Conservation (phyloP, 1,140 invertebrate species). For the Brachionus sp. region DNA sequence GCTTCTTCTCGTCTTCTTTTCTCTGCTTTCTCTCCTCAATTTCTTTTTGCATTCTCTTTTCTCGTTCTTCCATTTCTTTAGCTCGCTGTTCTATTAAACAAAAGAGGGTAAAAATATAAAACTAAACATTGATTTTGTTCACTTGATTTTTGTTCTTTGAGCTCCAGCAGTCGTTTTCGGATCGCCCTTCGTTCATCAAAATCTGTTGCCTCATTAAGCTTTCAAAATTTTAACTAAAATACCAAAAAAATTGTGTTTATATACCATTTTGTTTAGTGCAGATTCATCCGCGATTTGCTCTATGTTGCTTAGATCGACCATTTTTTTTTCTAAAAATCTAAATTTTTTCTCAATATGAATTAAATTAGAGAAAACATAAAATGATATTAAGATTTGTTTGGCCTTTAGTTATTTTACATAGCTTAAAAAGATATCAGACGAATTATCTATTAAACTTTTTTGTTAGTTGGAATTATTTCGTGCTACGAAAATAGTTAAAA, state of each 20-base stretch:
- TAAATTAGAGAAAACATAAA: background rate
- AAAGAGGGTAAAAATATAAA: background rate
- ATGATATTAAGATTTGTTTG: background rate
- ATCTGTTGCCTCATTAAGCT: background rate
- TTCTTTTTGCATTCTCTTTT: constrained; percentile 35
- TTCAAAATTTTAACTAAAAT: background rate
- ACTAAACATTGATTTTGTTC: background rate
- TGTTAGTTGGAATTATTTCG: background rate
- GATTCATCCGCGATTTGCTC: constrained; percentile 20
- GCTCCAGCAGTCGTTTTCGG: constrained; percentile 6
- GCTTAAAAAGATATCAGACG: background rate
- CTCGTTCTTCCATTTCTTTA: constrained; percentile 29
- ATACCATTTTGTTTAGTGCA: constrained; percentile 42
- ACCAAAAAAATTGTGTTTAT: background rate
- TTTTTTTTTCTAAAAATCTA: background rate
- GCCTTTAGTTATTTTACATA: background rate
- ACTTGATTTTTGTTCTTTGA: constrained; percentile 41
- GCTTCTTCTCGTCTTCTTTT: constrained; percentile 33
- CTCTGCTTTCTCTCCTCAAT: constrained; percentile 32
- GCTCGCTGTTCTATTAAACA: constrained; percentile 21
- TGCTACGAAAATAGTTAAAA: background rate
- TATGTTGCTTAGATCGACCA: constrained; percentile 25
- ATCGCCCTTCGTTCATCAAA: constrained; percentile 40
- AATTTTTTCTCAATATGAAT: background rate
- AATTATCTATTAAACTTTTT: background rate